A percentile compares a stretch with the other conserved stretches of the same genome.
These are phyloP conservation scores for Tragelaphus oryx DNA, from an alignment of 2,797 vertebrate genomes.

Conservation along the genomic window DNA sequence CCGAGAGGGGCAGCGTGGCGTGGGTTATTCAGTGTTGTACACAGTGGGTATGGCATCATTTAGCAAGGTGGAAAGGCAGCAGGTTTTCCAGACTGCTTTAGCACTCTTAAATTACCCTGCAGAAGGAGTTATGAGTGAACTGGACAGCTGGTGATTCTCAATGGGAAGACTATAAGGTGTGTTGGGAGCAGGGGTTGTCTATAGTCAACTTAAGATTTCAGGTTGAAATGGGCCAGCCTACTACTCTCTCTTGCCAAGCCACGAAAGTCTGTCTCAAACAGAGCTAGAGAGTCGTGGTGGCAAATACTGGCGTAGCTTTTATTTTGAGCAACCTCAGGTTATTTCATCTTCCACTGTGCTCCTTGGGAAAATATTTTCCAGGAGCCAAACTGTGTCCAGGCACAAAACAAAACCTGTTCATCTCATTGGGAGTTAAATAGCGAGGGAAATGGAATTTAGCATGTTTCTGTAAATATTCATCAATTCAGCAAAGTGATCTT, in stretches of 20 bases:
- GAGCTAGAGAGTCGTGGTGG: not conserved
- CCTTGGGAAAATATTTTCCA: slow-evolving; percentile 34
- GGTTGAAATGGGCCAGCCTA: not conserved
- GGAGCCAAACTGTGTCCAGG: not conserved
- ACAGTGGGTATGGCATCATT: fast-evolving
- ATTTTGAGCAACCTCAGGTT: not conserved
- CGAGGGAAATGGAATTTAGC: not conserved
- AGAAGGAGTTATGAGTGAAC: not conserved
- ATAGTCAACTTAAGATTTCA: not conserved
- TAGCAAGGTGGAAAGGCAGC: not conserved
- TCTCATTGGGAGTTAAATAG: not conserved
- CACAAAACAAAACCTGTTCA: slow-evolving; percentile 28
- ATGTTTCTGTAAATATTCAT: slow-evolving; percentile 13
- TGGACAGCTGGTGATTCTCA: not conserved
- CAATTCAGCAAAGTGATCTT: not conserved
- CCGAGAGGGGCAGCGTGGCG: fast-evolving
- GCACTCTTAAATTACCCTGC: not conserved
- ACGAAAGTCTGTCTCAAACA: not conserved
- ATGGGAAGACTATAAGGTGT: not conserved
- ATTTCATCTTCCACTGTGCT: not conserved
- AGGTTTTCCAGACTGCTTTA: not conserved
- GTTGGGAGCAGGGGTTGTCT: not conserved
- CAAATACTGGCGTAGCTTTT: not conserved
- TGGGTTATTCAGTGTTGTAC: not conserved
- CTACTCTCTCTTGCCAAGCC: not conserved